phyloP scores from a whole-genome alignment of 1,140 invertebrate species.

The Brachionus rotundiformis region DNA sequence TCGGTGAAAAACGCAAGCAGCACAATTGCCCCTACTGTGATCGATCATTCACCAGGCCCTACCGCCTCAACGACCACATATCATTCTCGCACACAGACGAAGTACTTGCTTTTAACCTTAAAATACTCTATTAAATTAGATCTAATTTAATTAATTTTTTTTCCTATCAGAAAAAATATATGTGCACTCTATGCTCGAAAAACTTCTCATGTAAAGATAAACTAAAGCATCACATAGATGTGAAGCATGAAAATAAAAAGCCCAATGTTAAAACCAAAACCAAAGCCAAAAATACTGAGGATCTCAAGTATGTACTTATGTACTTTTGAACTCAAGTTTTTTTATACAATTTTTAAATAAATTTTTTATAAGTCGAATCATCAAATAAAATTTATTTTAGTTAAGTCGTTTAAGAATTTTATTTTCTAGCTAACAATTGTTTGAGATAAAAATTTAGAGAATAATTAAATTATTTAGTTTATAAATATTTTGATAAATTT shows the following conservation, averaged over 20 bases:
- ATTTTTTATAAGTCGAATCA: too few relatives aligned
- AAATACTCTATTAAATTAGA: too few relatives aligned
- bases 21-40: slow-evolving; percentile 51
- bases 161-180: slow-evolving; percentile 39
- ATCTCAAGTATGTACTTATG: slow-evolving; percentile 10
- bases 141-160: background rate
- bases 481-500: too few relatives aligned
- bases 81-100: slow-evolving; percentile 49
- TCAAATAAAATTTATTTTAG: too few relatives aligned
- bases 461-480: too few relatives aligned
- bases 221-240: slow-evolving; percentile 49
- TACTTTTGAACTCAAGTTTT: too few relatives aligned
- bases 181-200: slow-evolving; percentile 45
- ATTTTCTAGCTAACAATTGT: too few relatives aligned
- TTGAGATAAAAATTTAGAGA: too few relatives aligned
- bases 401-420: too few relatives aligned
- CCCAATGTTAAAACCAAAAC: slow-evolving; percentile 27
- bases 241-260: slow-evolving; percentile 52
- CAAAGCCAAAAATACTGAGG: slow-evolving; percentile 41
- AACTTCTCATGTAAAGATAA: slow-evolving; percentile 52
- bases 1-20: slow-evolving; percentile 40
- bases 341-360: too few relatives aligned
- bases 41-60: slow-evolving; percentile 47
- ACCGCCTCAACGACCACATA: slow-evolving; percentile 50
- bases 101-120: too few relatives aligned